phyloP scores from a whole-genome alignment of 2,888 invertebrate genomes.

The Xestia xanthographa region DNA sequence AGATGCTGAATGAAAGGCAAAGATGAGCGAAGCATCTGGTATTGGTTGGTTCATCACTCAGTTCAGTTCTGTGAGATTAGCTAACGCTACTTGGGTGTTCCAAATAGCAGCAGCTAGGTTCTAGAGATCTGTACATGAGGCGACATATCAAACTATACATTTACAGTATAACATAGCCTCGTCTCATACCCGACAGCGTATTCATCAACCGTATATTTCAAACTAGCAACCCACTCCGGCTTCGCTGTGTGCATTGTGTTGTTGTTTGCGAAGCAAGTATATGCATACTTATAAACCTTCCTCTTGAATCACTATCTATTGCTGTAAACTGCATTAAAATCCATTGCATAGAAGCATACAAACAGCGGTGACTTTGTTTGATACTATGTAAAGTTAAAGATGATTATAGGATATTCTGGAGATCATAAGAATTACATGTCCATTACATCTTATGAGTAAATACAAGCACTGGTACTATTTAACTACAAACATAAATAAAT shows the following conservation, averaged over 20 bases:
- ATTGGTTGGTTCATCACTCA: background rate
- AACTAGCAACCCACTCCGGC: too few relatives aligned
- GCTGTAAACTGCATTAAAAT: too few relatives aligned
- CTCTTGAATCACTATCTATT: too few relatives aligned
- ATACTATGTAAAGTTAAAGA: too few relatives aligned
- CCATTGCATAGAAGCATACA: too few relatives aligned
- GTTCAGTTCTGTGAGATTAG: slow-evolving; percentile 2
- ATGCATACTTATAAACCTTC: too few relatives aligned
- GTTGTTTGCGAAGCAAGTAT: too few relatives aligned
- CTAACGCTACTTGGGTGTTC: background rate
- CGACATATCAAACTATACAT: too few relatives aligned
- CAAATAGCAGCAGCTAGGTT: background rate
- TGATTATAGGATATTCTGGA: slow-evolving; percentile 1
- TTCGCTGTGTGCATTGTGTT: too few relatives aligned
- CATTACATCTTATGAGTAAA: slow-evolving; percentile 35
- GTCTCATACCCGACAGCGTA: too few relatives aligned
- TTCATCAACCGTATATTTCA: background rate
- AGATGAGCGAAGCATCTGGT: background rate
- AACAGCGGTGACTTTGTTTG: too few relatives aligned
- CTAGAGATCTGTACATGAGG: background rate
- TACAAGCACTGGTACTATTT: slow-evolving; percentile 43
- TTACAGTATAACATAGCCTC: too few relatives aligned
- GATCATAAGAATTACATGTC: slow-evolving; percentile 13
- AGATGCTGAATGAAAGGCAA: background rate
- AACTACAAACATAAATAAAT: background rate